These are phyloP conservation scores for Crocodylus rhombifer DNA, from an alignment of 2,797 vertebrate species.

Conservation along the genomic window DNA sequence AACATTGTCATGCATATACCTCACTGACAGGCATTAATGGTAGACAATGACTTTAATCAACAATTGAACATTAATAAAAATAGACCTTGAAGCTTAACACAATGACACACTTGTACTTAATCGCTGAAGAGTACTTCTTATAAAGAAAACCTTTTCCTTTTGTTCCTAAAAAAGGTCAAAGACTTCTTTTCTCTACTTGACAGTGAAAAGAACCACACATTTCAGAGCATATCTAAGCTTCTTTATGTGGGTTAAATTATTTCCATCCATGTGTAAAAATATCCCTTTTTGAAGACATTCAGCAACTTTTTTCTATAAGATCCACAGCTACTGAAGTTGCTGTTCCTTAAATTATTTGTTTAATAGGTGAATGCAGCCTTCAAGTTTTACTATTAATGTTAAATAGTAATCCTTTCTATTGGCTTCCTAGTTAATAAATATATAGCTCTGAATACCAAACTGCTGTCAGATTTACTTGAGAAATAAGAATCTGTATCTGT, in stretches of 20 bases:
- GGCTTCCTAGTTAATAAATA: slow-evolving; percentile 76
- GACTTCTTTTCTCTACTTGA: slow-evolving; percentile 73
- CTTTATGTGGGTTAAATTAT: slow-evolving; percentile 65
- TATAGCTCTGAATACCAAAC: slow-evolving; percentile 61
- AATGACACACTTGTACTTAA: slow-evolving; percentile 76
- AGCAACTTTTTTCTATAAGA: slow-evolving; percentile 55
- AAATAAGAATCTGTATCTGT: slow-evolving; percentile 57
- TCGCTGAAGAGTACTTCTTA: slow-evolving; percentile 71
- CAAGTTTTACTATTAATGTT: slow-evolving; percentile 72
- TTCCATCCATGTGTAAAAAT: slow-evolving; percentile 39
- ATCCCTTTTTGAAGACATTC: slow-evolving; percentile 65
- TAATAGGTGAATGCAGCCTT: slow-evolving; percentile 76
- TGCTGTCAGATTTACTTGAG: slow-evolving; percentile 58
- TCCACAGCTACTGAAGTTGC: slow-evolving; percentile 51
- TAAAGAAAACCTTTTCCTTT: slow-evolving; percentile 73
- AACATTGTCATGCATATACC: slow-evolving; percentile 63
- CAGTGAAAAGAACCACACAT: slow-evolving; percentile 66
- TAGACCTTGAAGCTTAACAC: slow-evolving; percentile 78
- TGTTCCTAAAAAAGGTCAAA: slow-evolving; percentile 78
- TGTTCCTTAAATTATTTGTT: slow-evolving; percentile 76
- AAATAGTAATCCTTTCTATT: slow-evolving; percentile 68
- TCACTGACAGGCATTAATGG: slow-evolving; percentile 72
- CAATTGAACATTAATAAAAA: slow-evolving; percentile 74
- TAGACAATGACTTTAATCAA: slow-evolving; percentile 73
- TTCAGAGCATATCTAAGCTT: slow-evolving; percentile 67